These are phyloP conservation scores for Dicentrarchus labrax DNA, from an alignment of 2,113 vertebrate species.

Conservation along the genomic window DNA sequence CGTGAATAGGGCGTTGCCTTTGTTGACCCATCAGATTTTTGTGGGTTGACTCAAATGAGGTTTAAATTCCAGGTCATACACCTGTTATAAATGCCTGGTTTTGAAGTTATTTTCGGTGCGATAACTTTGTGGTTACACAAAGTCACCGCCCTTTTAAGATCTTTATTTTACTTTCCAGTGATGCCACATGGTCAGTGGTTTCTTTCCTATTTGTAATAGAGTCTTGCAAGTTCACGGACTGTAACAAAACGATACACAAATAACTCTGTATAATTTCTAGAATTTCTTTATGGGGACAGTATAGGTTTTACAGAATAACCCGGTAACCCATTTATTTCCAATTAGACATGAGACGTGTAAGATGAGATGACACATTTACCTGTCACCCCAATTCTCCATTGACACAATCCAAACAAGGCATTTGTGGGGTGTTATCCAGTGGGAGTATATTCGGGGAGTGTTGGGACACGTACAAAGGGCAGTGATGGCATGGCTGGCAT, in stretches of 20 bases:
- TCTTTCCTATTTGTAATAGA: not conserved
- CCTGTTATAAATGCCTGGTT: conserved; percentile 34
- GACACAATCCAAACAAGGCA: conserved; percentile 12
- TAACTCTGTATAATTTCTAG: not conserved
- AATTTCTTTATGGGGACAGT: not conserved
- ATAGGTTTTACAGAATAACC: not conserved
- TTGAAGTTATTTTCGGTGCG: conserved; percentile 28
- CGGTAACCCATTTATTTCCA: not conserved
- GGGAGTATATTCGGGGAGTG: conserved; percentile 50
- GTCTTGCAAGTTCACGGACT: not conserved
- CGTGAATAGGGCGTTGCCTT: conserved; percentile 9
- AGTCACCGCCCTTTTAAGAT: conserved; percentile 5
- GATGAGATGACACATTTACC: conserved; percentile 43
- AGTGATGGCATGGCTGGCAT: conserved; percentile 68
- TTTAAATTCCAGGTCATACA: conserved; percentile 38
- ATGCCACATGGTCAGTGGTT: not conserved
- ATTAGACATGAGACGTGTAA: not conserved
- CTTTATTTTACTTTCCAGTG: conserved; percentile 43
- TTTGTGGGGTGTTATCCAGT: conserved; percentile 27
- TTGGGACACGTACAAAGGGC: conserved; percentile 58
- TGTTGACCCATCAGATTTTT: conserved; percentile 33
- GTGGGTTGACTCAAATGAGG: conserved; percentile 28
- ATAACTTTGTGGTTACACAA: conserved; percentile 8
- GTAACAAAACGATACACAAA: not conserved
- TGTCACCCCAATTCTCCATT: conserved; percentile 34